Base-by-base conservation (phyloP, 2,888 invertebrate genomes). In the Acrobasis consociella region DNA sequence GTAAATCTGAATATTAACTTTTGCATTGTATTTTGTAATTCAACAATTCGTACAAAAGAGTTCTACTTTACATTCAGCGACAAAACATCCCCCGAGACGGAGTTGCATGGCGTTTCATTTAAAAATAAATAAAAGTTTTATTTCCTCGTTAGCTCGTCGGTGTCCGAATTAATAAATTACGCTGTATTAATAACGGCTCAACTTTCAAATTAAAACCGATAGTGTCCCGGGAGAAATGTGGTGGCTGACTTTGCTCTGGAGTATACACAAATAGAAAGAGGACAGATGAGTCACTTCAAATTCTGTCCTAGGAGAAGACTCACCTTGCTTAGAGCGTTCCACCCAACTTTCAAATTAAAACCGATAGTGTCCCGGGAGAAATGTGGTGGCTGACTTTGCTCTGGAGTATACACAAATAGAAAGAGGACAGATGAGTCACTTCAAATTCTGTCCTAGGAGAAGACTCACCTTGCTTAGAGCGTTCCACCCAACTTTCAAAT, bases 181-280 rank as follows among this genome's bases (percentile, higher is more conserved):
- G 17, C 39, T n/a, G 51, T 58, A 58, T 55, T 55, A 55, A 53
- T 53, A 53, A 37, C 37, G 38, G 38, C 53, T 53, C 58, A 62
- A 63, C 52, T 63, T 63, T 52, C 52, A 63, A 58, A 63, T 63
- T 63, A 63, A 63, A 63, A 63, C 58, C 58, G 62, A 63, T 63
- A 52, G 59, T 59, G 52, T 59, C 62, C 53, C 49, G 46, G 17
- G 61, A 58, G 62, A n/a, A 37, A 49, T n/a, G 53, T 39, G 9
- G 31, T 31, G 31, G 5, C 52, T 3, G 37, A 37, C 52, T 52
- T 52, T 22, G 17, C 17, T 17, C 22, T 10, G 51, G 22, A 31
- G 51, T 2, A 22, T 11, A 51, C 31, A 31, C 31, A 51, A 51
- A 5, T 51, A 51, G 11, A 22, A 16, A 51, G 51, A 10, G 1